phyloP scores from a whole-genome alignment of 2,113 vertebrate species.

The Ictalurus punctatus region DNA sequence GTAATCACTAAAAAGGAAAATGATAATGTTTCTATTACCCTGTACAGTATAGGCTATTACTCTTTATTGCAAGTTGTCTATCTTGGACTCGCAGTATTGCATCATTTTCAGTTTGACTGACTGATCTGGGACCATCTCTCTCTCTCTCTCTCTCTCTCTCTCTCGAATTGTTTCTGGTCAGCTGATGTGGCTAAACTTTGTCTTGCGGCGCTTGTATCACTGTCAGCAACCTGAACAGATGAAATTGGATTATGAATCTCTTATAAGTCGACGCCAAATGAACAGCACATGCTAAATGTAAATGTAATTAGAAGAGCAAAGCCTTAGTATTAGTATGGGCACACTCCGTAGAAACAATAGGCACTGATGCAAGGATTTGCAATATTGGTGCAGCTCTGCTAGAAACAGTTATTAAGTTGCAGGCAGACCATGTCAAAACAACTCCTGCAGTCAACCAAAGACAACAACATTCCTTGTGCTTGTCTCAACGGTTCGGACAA shows the following conservation, averaged over 20 bases:
- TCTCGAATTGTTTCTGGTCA: background rate
- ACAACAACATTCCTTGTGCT: slow-evolving; percentile 9
- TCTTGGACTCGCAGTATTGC: background rate
- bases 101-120: slow-evolving; percentile 7
- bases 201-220: background rate
- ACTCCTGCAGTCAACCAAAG: slow-evolving; percentile 3
- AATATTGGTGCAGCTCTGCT: slow-evolving; percentile 13
- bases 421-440: slow-evolving; percentile 26
- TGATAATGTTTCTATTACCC: background rate
- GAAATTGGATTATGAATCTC: background rate
- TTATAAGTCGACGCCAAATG: background rate
- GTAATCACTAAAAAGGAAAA: background rate
- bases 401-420: slow-evolving; percentile 10
- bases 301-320: slow-evolving; percentile 1
- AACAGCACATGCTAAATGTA: background rate
- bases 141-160: slow-evolving; percentile 1
- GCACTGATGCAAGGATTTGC: slow-evolving; percentile 20
- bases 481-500: slow-evolving; percentile 1
- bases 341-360: background rate
- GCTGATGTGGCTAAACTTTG: background rate
- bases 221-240: background rate
- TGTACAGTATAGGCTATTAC: background rate
- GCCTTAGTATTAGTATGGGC: background rate
- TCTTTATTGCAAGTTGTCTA: background rate
- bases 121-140: background rate